phyloP scores from a whole-genome alignment of 2,797 vertebrate species.

The Anomalospiza imberbis region DNA sequence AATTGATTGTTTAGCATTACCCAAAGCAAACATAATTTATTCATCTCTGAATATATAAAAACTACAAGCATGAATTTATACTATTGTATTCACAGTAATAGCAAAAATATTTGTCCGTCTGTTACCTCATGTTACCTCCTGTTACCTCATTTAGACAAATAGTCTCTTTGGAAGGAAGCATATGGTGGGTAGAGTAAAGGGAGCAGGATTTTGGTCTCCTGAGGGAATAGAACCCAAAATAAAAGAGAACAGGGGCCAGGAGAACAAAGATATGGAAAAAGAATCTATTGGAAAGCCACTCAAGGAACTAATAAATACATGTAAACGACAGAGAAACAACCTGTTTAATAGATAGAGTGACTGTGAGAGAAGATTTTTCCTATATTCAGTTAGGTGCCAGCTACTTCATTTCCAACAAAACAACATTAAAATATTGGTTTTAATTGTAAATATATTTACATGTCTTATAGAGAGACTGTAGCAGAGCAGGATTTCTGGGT shows the following conservation, averaged over 20 bases:
- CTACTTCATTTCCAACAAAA: constrained; percentile 13
- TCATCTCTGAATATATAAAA: neutral
- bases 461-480: neutral
- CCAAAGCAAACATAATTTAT: neutral
- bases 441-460: constrained; percentile 51
- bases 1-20: neutral
- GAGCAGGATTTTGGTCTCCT: neutral
- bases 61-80: neutral
- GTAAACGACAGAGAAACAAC: neutral
- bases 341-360: neutral
- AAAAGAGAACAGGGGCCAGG: neutral
- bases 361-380: neutral
- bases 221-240: neutral
- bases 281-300: neutral
- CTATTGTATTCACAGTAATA: neutral
- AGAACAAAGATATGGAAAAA: neutral
- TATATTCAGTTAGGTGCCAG: neutral
- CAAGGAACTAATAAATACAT: neutral
- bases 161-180: neutral
- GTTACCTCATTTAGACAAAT: neutral
- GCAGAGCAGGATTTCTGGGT: constrained; percentile 22
- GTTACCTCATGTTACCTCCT: neutral
- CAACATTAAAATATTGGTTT: neutral
- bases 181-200: neutral
- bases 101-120: neutral